A percentile compares a stretch with the other conserved stretches of the same genome.
These are phyloP conservation scores for Limosa lapponica DNA, from an alignment of 2,797 vertebrate genomes.

Conservation along the genomic window DNA sequence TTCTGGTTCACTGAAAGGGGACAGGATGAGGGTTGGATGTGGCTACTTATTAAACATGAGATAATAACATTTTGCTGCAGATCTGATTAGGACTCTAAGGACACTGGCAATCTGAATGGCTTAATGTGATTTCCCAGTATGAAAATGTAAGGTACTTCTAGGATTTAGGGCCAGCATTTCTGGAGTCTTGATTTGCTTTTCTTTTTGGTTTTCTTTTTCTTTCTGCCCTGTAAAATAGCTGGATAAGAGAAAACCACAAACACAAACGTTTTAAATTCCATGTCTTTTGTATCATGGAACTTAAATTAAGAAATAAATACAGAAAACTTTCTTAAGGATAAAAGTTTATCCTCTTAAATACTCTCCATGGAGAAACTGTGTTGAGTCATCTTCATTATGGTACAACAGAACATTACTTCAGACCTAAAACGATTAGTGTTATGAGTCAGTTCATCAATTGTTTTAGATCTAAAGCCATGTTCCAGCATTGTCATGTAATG, in stretches of 20 bases:
- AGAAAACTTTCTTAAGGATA: slow-evolving; percentile 22
- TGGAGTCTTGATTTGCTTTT: not conserved
- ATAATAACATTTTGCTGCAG: slow-evolving; percentile 28
- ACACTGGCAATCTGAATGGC: not conserved
- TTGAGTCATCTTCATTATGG: slow-evolving; percentile 48
- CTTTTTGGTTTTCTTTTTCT: not conserved
- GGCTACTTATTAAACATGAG: not conserved
- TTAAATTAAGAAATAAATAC: not conserved
- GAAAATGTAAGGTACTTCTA: not conserved
- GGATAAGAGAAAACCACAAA: not conserved
- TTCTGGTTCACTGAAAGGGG: not conserved
- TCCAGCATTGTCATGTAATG: slow-evolving; percentile 39
- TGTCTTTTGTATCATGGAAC: not conserved
- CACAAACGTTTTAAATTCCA: not conserved
- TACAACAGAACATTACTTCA: slow-evolving; percentile 37
- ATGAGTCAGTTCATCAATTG: slow-evolving; percentile 55
- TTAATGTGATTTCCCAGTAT: slow-evolving; percentile 32
- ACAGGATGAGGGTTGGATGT: not conserved
- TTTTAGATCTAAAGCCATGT: slow-evolving; percentile 20
- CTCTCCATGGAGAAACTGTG: not conserved
- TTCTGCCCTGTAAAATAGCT: not conserved
- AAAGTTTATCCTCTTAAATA: slow-evolving; percentile 12
- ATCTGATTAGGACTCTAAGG: slow-evolving; percentile 19
- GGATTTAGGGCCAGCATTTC: not conserved
- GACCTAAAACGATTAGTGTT: slow-evolving; percentile 36